These are phyloP conservation scores for Octopus sinensis DNA, from an alignment of 1,140 invertebrate species.

Conservation along the genomic window DNA sequence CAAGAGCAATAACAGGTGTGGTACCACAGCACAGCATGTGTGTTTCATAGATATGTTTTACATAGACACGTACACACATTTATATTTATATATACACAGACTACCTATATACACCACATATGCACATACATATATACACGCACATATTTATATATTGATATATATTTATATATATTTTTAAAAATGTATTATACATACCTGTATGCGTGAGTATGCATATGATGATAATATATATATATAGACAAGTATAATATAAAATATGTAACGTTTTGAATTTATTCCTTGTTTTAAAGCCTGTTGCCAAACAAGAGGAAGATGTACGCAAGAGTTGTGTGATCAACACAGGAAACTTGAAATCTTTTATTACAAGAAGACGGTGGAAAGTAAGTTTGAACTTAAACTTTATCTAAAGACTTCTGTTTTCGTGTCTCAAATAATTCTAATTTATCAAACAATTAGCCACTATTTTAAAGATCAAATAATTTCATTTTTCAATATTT, in stretches of 20 bases:
- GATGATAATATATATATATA: not conserved
- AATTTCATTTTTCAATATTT: no score
- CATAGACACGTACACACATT: no score
- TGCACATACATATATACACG: no score
- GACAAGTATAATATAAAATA: not conserved
- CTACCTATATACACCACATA: no score
- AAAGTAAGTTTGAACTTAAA: conserved; percentile 48
- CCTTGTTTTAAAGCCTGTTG: conserved; percentile 42
- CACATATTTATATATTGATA: no score
- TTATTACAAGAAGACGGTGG: conserved; percentile 60
- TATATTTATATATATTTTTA: no score
- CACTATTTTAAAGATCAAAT: no score
- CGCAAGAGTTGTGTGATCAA: conserved; percentile 56
- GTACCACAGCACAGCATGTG: no score
- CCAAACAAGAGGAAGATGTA: conserved; percentile 44
- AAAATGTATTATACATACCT: not conserved
- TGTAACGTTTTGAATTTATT: not conserved
- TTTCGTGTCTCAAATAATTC: not conserved
- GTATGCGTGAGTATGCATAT: not conserved
- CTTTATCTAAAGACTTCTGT: not conserved
- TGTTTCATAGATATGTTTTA: no score
- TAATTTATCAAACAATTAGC: no score
- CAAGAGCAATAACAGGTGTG: no score
- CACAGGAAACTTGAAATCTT: conserved; percentile 60
- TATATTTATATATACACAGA: no score